A percentile compares a stretch with the other conserved stretches of the same genome.
These are phyloP conservation scores for Salticus scenicus DNA, from an alignment of 2,888 invertebrate species.

Conservation along the genomic window DNA sequence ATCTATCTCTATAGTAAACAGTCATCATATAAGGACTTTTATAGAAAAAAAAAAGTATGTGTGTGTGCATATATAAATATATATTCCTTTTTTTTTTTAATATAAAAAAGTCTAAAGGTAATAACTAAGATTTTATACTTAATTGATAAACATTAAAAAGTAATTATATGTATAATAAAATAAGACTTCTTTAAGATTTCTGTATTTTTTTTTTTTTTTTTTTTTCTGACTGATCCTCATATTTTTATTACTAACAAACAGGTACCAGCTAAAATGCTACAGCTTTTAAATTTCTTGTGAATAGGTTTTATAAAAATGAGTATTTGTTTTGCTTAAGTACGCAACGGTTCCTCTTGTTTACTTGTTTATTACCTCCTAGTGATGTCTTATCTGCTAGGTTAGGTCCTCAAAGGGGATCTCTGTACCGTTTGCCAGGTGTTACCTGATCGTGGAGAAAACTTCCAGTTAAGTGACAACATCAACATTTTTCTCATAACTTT, in stretches of 20 bases:
- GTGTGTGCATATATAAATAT: too few relatives aligned
- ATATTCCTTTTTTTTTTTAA: too few relatives aligned
- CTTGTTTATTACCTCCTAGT: conserved; percentile 59
- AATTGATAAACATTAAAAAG: too few relatives aligned
- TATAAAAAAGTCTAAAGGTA: too few relatives aligned
- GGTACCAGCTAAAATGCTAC: neutral
- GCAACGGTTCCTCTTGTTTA: conserved; percentile 44
- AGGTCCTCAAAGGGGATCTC: conserved; percentile 54
- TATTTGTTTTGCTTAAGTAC: conserved; percentile 19
- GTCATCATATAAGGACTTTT: too few relatives aligned
- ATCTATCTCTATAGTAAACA: too few relatives aligned
- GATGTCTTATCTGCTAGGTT: conserved; percentile 66
- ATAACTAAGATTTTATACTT: too few relatives aligned
- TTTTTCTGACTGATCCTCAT: too few relatives aligned
- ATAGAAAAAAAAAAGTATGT: too few relatives aligned
- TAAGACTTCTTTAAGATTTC: too few relatives aligned
- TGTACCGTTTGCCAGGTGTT: conserved; percentile 46
- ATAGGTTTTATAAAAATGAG: neutral
- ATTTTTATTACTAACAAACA: neutral
- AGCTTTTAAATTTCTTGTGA: neutral
- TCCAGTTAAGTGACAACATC: conserved; percentile 57
- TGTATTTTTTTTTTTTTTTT: too few relatives aligned
- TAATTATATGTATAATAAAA: too few relatives aligned
- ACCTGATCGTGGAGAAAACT: conserved; percentile 61
- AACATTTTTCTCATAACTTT: conserved; percentile 46